phyloP scores from a whole-genome alignment of 2,888 invertebrate genomes.

The Temnothorax rugatulus region DNA sequence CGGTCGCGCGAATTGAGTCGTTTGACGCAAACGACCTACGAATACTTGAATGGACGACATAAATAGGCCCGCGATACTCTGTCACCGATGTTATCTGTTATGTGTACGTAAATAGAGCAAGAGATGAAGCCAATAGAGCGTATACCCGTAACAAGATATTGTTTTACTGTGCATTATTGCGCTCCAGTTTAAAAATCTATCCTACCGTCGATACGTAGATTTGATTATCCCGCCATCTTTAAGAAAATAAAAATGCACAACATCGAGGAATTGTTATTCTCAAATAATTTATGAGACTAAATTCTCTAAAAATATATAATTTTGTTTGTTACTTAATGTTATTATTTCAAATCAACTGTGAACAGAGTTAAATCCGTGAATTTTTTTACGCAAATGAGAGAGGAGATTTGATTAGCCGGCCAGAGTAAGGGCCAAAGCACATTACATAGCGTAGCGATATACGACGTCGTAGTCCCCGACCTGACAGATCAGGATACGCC shows the following conservation, averaged over 20 bases:
- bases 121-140: slow-evolving; percentile 48
- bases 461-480: too few species aligned
- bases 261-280: background rate
- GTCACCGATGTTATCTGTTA: slow-evolving; percentile 54
- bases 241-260: background rate
- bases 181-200: slow-evolving; percentile 41
- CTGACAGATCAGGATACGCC: too few species aligned
- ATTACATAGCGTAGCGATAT: too few species aligned
- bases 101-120: slow-evolving; percentile 51
- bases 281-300: background rate
- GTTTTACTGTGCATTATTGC: slow-evolving; percentile 40
- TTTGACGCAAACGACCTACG: slow-evolving; percentile 48
- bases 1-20: background rate
- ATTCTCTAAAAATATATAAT: background rate
- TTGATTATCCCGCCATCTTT: background rate
- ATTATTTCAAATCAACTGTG: background rate
- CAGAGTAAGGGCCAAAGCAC: too few species aligned
- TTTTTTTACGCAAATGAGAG: slow-evolving; percentile 18
- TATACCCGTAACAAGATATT: slow-evolving; percentile 37
- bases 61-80: slow-evolving; percentile 50
- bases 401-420: slow-evolving; percentile 39
- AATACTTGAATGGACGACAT: slow-evolving; percentile 46
- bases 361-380: background rate
- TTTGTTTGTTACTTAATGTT: background rate
- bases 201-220: background rate